phyloP scores from a whole-genome alignment of 2,888 invertebrate species.

The Schrankia costaestrigalis region DNA sequence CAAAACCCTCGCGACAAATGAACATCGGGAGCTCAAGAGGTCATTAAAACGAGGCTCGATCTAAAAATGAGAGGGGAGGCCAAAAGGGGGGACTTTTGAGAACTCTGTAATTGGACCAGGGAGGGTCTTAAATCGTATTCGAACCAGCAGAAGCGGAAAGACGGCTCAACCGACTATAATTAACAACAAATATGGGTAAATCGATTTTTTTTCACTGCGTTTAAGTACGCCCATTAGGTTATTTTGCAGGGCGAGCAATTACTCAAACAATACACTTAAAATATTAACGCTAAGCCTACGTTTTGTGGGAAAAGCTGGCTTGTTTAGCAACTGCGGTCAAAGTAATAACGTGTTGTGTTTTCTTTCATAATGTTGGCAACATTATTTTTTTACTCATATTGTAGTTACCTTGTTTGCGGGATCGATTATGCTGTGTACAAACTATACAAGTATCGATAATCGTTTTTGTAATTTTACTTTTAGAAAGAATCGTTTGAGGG shows the following conservation, averaged over 20 bases:
- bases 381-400: constrained; percentile 47
- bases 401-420: constrained; percentile 63
- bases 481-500: constrained; percentile 37
- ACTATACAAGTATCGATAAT: constrained; percentile 55
- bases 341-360: constrained; percentile 57
- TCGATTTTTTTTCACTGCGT: constrained; percentile 63
- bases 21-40: constrained; percentile 78
- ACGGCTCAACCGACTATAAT: constrained; percentile 77
- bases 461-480: constrained; percentile 56
- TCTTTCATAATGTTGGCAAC: constrained; percentile 53
- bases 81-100: constrained; percentile 64
- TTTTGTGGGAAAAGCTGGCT: constrained; percentile 72
- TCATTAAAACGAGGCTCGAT: constrained; percentile 79
- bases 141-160: constrained; percentile 76
- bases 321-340: constrained; percentile 66
- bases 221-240: constrained; percentile 61
- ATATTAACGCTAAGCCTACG: constrained; percentile 65
- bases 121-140: constrained; percentile 79
- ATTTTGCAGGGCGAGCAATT: constrained; percentile 66
- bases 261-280: constrained; percentile 67
- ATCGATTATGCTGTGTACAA: constrained; percentile 67
- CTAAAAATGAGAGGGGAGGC: constrained; percentile 72
- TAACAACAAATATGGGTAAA: constrained; percentile 80
- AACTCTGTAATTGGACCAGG: constrained; percentile 78
- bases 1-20: constrained; percentile 77